These are phyloP conservation scores for Scelioninae gen. 1 DNA, from an alignment of 2,888 invertebrate genomes.

Conservation along the genomic window DNA sequence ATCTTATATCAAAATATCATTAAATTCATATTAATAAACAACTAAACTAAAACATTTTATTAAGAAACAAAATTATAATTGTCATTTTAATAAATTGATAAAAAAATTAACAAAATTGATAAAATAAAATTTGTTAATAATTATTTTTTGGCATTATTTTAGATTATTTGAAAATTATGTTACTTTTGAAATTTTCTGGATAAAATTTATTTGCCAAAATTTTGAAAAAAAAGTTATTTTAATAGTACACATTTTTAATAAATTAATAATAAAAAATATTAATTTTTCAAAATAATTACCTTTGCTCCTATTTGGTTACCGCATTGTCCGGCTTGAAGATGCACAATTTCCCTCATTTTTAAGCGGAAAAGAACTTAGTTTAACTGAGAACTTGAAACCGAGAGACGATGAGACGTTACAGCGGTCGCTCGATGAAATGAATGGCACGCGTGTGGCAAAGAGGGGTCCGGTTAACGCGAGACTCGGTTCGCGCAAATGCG, in stretches of 20 bases:
- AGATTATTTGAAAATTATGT: too few relatives aligned
- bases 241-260: neutral
- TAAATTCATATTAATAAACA: neutral
- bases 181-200: too few relatives aligned
- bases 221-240: too few relatives aligned
- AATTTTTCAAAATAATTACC: slow-evolving; percentile 84
- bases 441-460: slow-evolving; percentile 58
- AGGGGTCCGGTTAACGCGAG: slow-evolving; percentile 45
- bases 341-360: slow-evolving; percentile 97
- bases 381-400: slow-evolving; percentile 8
- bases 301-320: slow-evolving; percentile 98
- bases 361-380: neutral
- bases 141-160: too few relatives aligned
- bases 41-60: slow-evolving; percentile 4
- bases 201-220: too few relatives aligned
- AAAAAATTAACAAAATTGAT: too few relatives aligned
- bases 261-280: neutral
- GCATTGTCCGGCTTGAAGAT: slow-evolving; percentile 96
- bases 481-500: slow-evolving; percentile 28
- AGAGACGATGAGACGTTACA: slow-evolving; percentile 46
- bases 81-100: too few relatives aligned
- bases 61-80: slow-evolving; percentile 2
- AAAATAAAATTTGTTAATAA: too few relatives aligned
- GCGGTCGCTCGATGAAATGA: slow-evolving; percentile 51
- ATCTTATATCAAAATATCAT: slow-evolving; percentile 3